Base-by-base conservation (phyloP, 2,797 vertebrate species). In the Synanceia verrucosa region DNA sequence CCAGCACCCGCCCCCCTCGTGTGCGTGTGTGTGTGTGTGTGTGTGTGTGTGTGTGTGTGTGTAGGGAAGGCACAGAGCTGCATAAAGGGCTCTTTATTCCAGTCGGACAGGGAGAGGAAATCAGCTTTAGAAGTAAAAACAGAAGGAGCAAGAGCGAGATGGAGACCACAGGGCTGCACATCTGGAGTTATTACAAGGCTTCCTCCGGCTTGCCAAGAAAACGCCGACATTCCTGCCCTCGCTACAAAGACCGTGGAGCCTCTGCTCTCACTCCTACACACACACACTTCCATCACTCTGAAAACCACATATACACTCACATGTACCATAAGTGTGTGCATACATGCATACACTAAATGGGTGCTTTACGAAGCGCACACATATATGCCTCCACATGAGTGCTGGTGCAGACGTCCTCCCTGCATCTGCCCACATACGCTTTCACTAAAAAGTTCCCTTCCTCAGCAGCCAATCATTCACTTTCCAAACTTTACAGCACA, bases 141-240 rank as follows among this genome's bases (percentile, higher is more conserved):
- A 95, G 88, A 90, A 87, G 87, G 90, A 91, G 86, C 83, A 87
- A 84, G 88, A 90, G 85, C 82, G 88, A 81, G 86, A 91, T 87
- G 94, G 93, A 93, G 88, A 90, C 92, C 91, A 93, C 92, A 93
- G 94, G 85, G 91, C 93, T 90, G 91, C 95, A 97, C 97, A 98
- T 99, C 97, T 98, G 97, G 97, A 97, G 96, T 94, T 94, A 57
- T 93, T 97, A 95, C 89, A 95, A 94, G 82, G 91, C 90, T 94
- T 93, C 87, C 89, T 92, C 89, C 88, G 52, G 81, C 92, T 92
- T 89, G 83, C 93, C 93, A 94, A 94, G 92, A 94, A 94, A 94
- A 91, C 89, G 81, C 92, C 91, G 89, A 94, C 95, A 96, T 95
- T 96, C 95, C 95, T 95, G 90, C 91, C 88, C 90, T 82, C 56